A percentile compares a stretch with the other conserved stretches of the same genome.
Evolutionary conservation across 2,113 vertebrate genomes (phyloP).

Genomic region (Promerops cafer): DNA sequence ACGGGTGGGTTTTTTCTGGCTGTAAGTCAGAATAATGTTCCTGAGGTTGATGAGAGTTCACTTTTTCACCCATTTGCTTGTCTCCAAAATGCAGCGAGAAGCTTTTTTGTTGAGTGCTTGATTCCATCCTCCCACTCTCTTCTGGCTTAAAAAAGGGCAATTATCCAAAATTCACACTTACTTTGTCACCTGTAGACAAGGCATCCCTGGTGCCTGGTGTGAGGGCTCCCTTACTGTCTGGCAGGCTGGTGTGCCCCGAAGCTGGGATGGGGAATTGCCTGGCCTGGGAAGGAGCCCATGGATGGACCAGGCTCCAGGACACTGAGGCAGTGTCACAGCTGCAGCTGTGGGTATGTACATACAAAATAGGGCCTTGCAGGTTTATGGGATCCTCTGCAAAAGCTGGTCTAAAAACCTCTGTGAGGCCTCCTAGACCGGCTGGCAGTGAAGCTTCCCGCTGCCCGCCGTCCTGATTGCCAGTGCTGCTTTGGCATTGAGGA

Average conservation of each 20-base stretch:
- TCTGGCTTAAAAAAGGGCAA: neutral
- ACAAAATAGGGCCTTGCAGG: neutral
- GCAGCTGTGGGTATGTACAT: rapidly evolving
- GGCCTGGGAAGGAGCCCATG: neutral
- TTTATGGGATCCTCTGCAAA: neutral
- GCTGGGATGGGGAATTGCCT: neutral
- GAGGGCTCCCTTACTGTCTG: rapidly evolving
- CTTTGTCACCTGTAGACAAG: neutral
- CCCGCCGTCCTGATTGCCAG: too few species aligned
- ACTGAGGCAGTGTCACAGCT: rapidly evolving
- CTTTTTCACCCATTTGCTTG: conserved; percentile 37
- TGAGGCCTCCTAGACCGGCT: neutral
- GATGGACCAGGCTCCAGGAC: neutral
- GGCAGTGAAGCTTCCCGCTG: neutral
- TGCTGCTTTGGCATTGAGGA: neutral
- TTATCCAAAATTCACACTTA: neutral
- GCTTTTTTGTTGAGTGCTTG: neutral
- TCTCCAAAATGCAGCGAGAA: neutral
- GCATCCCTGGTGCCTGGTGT: neutral
- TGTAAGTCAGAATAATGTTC: conserved; percentile 15
- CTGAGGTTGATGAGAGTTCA: neutral
- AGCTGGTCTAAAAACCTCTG: neutral
- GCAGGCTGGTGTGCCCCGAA: rapidly evolving
- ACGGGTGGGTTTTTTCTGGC: neutral
- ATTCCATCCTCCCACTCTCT: neutral